Evolutionary conservation across 2,113 vertebrate genomes (phyloP), one percentile per base, ranked within the genome.

Genomic region (Macquaria ambigua): DNA sequence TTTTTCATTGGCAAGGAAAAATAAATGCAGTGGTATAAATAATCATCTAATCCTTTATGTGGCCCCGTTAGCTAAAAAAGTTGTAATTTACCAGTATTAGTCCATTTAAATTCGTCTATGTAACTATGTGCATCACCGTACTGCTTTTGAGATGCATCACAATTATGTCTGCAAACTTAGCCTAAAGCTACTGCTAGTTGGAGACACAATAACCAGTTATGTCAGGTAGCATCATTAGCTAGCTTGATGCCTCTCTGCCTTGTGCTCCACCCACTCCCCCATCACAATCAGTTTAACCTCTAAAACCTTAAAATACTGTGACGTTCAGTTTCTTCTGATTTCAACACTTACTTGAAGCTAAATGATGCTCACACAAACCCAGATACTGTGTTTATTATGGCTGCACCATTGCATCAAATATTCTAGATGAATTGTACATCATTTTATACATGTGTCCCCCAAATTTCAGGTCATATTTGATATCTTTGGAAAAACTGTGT

Each of bases 141-240:
- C 25, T 50, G 34, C 48, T 56, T 68, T 66, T 46, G 20, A 25
- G 41, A 48, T 48, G 8, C 39, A 59, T 21, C 20, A 8, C 41
- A 2, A 39, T 28, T 64, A 46, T 46, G 18, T 66, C 18, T 59
- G 37, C 67, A 77, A 28, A 39, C 48, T 18, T 61, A 5, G 23
- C 58, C 69, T 69, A n/a, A 61, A 83, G 66, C 76, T 34, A 48
- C 46, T 46, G 23, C 34, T 15, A 52, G 37, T 69, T n/a, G 21
- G 15, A 59, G 41, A 84, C 12, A 43, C 18, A 66, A 46, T n/a
- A 20, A 56, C 9, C 39, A 62, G 67, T 69, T 84, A 52, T 34
- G 53, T 53, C 53, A 62, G 25, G 4, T 67, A 39, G 37, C 23
- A 39, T 84, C 46, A 34, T 59, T 52, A 79, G 10, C 6, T 63